phyloP scores from a whole-genome alignment of 2,113 vertebrate species.

The Athene noctua region DNA sequence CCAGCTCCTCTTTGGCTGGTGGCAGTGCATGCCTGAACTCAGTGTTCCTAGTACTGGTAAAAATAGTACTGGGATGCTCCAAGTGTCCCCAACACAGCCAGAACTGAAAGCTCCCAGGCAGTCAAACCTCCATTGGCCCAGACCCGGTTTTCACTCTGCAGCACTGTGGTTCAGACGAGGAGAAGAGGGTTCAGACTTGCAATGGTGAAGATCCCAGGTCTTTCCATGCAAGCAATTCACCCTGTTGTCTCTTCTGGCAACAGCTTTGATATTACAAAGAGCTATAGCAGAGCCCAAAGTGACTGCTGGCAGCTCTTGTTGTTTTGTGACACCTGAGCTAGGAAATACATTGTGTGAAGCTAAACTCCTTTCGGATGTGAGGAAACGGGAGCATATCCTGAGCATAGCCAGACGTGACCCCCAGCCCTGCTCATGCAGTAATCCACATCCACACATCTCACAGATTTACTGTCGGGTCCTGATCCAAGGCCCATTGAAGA shows the following conservation, averaged over 20 bases:
- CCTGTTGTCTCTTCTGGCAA: not conserved
- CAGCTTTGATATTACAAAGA: not conserved
- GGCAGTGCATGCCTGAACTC: not conserved
- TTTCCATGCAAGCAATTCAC: not conserved
- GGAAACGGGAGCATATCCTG: not conserved
- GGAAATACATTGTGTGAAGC: conserved; percentile 30
- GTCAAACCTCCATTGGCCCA: not conserved
- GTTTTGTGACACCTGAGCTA: conserved; percentile 3
- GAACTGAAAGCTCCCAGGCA: not conserved
- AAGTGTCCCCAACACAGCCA: not conserved
- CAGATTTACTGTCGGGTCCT: not conserved
- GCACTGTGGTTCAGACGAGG: not conserved
- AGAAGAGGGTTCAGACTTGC: not conserved
- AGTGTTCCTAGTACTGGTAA: not conserved
- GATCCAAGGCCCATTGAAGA: not conserved
- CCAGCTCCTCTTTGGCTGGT: not conserved
- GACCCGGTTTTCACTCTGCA: not conserved
- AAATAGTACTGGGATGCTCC: not conserved
- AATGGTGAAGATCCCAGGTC: not conserved
- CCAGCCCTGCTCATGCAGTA: not conserved
- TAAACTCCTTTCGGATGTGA: not conserved
- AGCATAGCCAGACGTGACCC: not conserved
- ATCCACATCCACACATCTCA: not conserved
- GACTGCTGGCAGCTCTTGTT: not conserved
- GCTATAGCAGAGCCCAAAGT: not conserved